phyloP scores from a whole-genome alignment of 2,113 vertebrate species.

The Agelaius tricolor region DNA sequence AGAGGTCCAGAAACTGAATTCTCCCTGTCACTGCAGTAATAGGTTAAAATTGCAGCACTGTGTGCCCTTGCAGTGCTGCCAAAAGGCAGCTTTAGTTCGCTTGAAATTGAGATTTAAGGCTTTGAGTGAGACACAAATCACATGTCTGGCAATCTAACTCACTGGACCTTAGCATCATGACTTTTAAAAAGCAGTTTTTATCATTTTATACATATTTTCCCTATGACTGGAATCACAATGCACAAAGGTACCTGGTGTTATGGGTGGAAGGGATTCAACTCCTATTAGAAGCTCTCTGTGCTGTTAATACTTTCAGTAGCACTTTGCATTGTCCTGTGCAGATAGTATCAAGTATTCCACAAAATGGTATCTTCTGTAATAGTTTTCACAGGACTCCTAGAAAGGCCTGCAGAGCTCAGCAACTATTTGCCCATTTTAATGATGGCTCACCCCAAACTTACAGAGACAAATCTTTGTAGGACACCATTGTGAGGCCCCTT shows the following conservation, averaged over 20 bases:
- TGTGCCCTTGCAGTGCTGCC: neutral
- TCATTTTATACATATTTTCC: neutral
- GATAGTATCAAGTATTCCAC: neutral
- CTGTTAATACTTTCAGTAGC: neutral
- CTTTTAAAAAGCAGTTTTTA: neutral
- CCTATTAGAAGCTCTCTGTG: neutral
- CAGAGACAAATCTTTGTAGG: neutral
- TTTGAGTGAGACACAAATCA: neutral
- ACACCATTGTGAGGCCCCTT: neutral
- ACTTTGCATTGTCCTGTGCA: neutral
- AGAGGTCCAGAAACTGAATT: neutral
- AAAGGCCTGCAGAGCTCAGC: neutral
- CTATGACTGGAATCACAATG: neutral
- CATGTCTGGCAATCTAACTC: neutral
- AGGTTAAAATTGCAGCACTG: neutral
- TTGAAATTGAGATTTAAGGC: constrained; percentile 1
- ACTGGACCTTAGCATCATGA: neutral
- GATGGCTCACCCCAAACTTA: neutral
- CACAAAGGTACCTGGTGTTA: neutral
- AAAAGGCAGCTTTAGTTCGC: neutral
- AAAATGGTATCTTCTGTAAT: neutral
- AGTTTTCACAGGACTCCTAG: neutral
- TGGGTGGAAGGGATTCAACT: neutral
- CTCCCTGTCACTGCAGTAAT: neutral
- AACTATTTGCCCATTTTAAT: neutral